Conservation (phyloP, 2,888 invertebrate species). For the Brachycybe producta region DNA sequence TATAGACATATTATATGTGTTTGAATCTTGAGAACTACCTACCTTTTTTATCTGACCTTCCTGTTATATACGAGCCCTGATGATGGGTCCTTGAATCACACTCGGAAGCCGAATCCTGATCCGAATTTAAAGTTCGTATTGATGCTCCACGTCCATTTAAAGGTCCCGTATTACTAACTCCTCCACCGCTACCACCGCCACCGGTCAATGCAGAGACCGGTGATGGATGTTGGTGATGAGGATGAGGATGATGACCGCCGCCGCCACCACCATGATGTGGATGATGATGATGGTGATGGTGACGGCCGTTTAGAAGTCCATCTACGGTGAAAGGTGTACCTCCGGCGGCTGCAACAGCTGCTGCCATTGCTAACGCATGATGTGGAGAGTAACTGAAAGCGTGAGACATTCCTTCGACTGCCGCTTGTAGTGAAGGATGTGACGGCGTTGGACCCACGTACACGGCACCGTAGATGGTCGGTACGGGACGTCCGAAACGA, state of each 20-base stretch:
- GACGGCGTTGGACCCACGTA: neutral
- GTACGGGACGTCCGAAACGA: constrained; percentile 1
- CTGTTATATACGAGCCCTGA: neutral
- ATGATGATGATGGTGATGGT: neutral
- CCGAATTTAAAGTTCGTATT: too few relatives aligned
- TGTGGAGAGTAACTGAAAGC: constrained; percentile 6
- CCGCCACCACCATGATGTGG: too few relatives aligned
- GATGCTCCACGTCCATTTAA: too few relatives aligned
- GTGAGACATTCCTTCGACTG: neutral
- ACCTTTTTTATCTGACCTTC: neutral
- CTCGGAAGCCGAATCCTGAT: neutral
- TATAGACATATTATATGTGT: too few relatives aligned
- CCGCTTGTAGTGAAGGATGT: neutral
- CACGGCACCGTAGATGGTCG: constrained; percentile 8
- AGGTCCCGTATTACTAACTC: too few relatives aligned
- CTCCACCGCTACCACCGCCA: neutral
- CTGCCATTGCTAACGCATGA: neutral
- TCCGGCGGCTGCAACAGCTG: constrained; percentile 7
- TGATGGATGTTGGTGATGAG: too few relatives aligned
- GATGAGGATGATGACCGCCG: neutral
- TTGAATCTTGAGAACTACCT: too few relatives aligned
- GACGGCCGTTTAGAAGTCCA: neutral
- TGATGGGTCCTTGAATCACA: neutral
- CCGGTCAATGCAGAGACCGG: neutral
- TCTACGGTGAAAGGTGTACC: constrained; percentile 8